Evolutionary conservation across 2,113 vertebrate species (phyloP).

Genomic region (Panurus biarmicus): DNA sequence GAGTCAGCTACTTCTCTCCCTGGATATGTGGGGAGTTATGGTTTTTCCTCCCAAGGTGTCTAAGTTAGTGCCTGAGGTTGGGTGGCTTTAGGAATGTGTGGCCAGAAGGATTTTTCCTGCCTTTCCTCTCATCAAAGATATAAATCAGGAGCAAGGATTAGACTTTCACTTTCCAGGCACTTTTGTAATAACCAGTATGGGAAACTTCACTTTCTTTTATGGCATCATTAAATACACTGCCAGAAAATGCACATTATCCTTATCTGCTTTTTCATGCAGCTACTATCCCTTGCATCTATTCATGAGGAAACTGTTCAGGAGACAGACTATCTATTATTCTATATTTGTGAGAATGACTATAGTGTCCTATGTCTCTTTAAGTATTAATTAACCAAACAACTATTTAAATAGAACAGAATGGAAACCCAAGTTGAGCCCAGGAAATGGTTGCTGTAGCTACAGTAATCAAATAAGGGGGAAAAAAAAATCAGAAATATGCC

Average conservation of each 20-base stretch:
- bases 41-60: background rate
- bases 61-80: background rate
- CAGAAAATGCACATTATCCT: background rate
- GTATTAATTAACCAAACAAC: conserved; percentile 12
- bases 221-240: background rate
- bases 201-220: background rate
- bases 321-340: background rate
- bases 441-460: background rate
- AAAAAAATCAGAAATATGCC: background rate
- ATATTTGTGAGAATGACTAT: background rate
- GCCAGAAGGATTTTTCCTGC: background rate
- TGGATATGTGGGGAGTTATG: background rate
- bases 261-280: background rate
- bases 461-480: background rate
- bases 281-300: background rate
- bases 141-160: background rate
- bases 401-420: background rate
- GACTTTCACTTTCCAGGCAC: background rate
- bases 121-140: background rate
- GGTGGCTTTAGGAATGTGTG: background rate
- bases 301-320: background rate
- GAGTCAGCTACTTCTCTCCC: background rate
- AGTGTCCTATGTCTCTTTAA: conserved; percentile 13
- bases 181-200: background rate
- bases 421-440: background rate